Evolutionary conservation across 2,113 vertebrate genomes (phyloP).

Genomic region (Lontra canadensis): DNA sequence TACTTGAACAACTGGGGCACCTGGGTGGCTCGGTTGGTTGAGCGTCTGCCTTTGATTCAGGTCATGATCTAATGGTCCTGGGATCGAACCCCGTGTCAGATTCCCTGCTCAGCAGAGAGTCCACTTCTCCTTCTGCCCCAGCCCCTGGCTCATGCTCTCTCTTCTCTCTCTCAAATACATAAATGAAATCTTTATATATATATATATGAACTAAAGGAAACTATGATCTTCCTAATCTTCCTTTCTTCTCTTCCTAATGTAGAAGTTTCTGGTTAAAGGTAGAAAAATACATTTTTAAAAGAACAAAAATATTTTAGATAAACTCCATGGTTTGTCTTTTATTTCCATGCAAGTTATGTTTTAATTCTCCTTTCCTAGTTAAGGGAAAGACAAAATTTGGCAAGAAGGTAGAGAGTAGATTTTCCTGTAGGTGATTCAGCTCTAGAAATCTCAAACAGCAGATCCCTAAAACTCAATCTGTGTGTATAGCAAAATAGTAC

Average conservation of each 20-base stretch:
- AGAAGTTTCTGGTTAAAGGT: neutral
- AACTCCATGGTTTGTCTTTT: neutral
- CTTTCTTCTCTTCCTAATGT: neutral
- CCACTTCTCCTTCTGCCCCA: too few species aligned
- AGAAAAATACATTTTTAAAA: neutral
- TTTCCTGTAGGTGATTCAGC: neutral
- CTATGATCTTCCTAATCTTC: neutral
- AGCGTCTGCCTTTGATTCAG: too few species aligned
- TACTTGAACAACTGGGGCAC: neutral
- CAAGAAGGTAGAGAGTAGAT: neutral
- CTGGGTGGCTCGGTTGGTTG: too few species aligned
- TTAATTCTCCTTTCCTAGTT: slow-evolving; percentile 23
- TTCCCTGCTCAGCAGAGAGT: too few species aligned
- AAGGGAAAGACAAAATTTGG: neutral
- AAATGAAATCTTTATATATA: too few species aligned
- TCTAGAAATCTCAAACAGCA: neutral
- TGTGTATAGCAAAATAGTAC: neutral
- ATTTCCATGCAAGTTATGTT: neutral
- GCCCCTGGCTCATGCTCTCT: too few species aligned
- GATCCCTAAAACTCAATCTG: neutral
- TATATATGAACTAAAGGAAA: neutral
- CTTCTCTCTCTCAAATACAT: too few species aligned
- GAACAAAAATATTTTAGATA: neutral
- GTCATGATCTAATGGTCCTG: too few species aligned
- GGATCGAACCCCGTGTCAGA: too few species aligned